Conservation (phyloP, 35 echinoderm and acorn worm genomes). For the Eucidaris tribuloides region DNA sequence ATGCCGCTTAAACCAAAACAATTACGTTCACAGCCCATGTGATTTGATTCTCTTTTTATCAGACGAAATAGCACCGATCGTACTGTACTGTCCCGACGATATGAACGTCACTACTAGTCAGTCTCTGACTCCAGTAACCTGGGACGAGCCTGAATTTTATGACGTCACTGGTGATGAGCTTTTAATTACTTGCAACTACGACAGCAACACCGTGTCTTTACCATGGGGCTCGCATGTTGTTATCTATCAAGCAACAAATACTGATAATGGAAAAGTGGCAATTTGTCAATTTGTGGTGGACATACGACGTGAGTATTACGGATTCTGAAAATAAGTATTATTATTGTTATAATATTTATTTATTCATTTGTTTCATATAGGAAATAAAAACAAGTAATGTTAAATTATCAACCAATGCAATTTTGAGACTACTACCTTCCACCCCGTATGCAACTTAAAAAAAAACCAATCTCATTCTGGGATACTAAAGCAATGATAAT, state of each 20-base stretch:
- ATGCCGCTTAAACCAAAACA: not conserved
- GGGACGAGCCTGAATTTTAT: conserved; percentile 17
- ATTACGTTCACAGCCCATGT: too few species aligned
- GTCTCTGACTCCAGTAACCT: conserved; percentile 1
- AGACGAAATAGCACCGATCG: conserved; percentile 16
- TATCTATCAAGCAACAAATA: conserved; percentile 26
- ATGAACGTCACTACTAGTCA: not conserved
- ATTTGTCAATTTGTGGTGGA: conserved; percentile 33
- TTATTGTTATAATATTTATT: too few species aligned
- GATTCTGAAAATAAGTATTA: too few species aligned
- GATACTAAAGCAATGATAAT: too few species aligned
- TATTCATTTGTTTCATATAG: too few species aligned
- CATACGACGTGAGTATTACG: conserved; percentile 26
- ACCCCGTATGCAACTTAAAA: too few species aligned
- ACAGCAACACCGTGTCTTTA: not conserved
- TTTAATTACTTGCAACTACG: conserved; percentile 19
- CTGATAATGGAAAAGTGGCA: conserved; percentile 35
- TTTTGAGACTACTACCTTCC: too few species aligned
- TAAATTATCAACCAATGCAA: too few species aligned
- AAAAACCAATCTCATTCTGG: too few species aligned
- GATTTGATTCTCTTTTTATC: not conserved
- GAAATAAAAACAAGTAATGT: too few species aligned
- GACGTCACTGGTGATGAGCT: conserved; percentile 36
- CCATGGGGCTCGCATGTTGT: conserved; percentile 32
- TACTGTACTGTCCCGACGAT: conserved; percentile 35